Base-by-base conservation (phyloP, 2,797 vertebrate genomes). In the Cyclopterus lumpus region DNA sequence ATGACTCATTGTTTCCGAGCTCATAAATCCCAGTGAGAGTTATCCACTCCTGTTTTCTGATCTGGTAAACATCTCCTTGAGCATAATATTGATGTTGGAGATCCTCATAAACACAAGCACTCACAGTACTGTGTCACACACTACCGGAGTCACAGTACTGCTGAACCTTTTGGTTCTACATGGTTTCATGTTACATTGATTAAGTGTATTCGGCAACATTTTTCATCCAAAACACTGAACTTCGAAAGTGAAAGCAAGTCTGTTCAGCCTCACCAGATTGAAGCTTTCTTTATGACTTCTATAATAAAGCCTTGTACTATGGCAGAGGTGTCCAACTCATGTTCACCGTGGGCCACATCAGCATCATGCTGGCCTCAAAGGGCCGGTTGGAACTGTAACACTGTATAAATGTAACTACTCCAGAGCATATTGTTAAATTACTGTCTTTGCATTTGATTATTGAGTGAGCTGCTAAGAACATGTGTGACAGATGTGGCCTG, bases 1-100 rank as follows among this genome's bases (percentile, higher is more conserved):
- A 57, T 51, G 16, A 70, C 30, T 66, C 49, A 70, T 72, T 67
- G 61, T 69, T 66, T 69, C 54, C 62, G 16, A 34, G 60, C 74
- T 69, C 54, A 54, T 68, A 42, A 44, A 72, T 24, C 34, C 40
- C 42, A 38, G 18, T 54, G 30, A 72, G 51, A 65, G 46, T 64
- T 38, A 54, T 48, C 22, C 5, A 54, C 55, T 51, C 42, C 55
- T 57, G 26, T 62, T 51, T 70, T 71, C 22, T 53, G 28, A 51
- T 51, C 7, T 57, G 24, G 24, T 26, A 6, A 8, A 61, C 0
- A 6, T 58, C n/a, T 74, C 22, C 67, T 44, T 62, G 22, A 44
- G 28, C 28, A 51, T 12, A 6, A 44, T 28, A 44, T 10, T 44
- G 18, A 71, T 71, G 55, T 20, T 18, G 7, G 22, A 62, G 49